Evolutionary conservation across 2,888 invertebrate species (phyloP).

Genomic region (Brachypalpus laphriformis): DNA sequence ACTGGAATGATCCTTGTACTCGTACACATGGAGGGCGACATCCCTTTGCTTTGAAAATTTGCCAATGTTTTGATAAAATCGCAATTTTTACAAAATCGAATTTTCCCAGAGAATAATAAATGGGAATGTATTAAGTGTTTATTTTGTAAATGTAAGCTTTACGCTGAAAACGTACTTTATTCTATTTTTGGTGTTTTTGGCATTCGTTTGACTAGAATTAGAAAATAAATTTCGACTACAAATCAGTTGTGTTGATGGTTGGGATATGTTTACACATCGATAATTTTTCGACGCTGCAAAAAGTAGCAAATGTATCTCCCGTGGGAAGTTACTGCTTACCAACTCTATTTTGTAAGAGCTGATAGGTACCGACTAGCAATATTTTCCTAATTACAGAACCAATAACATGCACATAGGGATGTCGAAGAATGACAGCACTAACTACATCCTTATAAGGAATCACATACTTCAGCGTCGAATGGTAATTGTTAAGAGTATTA

Average conservation of each 20-base stretch:
- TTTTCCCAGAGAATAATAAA: slow-evolving; percentile 39
- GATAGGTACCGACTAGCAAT: no score
- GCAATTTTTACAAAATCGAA: slow-evolving; percentile 52
- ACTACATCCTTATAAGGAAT: no score
- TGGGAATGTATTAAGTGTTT: slow-evolving; percentile 34
- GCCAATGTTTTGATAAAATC: slow-evolving; percentile 68
- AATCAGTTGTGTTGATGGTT: not conserved
- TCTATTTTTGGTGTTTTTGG: not conserved
- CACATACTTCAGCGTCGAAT: no score
- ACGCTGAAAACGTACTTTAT: slow-evolving; percentile 3
- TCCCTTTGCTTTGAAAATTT: slow-evolving; percentile 60
- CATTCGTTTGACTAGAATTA: not conserved
- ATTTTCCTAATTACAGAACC: no score
- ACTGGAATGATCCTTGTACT: slow-evolving; percentile 37
- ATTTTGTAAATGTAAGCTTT: slow-evolving; percentile 51
- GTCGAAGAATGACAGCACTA: no score
- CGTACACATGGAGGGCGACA: slow-evolving; percentile 21
- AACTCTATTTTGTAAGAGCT: no score
- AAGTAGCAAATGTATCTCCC: no score
- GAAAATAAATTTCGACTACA: not conserved
- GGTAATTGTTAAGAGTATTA: no score
- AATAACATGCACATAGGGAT: no score
- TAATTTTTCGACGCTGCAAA: no score
- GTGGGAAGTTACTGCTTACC: no score
- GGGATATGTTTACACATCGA: no score